phyloP scores from a whole-genome alignment of 1,140 invertebrate species.

The Lethrus apterus region DNA sequence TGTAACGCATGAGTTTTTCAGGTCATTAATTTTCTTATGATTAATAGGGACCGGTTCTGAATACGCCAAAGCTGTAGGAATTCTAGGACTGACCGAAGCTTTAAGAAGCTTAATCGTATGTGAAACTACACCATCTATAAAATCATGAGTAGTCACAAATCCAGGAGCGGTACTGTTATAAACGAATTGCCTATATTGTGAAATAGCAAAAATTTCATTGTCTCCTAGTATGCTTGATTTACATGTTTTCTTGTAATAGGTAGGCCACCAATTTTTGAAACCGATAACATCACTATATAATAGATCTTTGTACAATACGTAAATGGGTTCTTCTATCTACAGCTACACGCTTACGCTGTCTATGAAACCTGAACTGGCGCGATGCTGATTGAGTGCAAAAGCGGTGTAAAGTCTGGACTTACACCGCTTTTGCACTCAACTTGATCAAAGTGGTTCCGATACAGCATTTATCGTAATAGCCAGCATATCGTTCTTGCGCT shows the following conservation, averaged over 20 bases:
- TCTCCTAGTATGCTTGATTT: background rate
- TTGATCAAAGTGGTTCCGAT: too few species aligned
- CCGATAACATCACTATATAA: slow-evolving; percentile 21
- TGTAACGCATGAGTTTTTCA: slow-evolving; percentile 14
- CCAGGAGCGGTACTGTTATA: slow-evolving; percentile 16
- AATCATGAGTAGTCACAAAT: slow-evolving; percentile 13
- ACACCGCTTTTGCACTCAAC: too few species aligned
- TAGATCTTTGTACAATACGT: slow-evolving; percentile 22
- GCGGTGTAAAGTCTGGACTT: too few species aligned
- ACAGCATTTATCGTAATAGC: too few species aligned
- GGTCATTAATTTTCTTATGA: slow-evolving; percentile 16
- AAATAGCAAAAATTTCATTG: slow-evolving; percentile 16
- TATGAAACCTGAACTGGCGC: too few species aligned
- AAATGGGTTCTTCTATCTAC: slow-evolving; percentile 23
- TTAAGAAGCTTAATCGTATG: slow-evolving; percentile 17
- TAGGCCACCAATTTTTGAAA: slow-evolving; percentile 23
- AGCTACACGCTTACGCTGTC: too few species aligned
- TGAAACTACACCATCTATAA: slow-evolving; percentile 14
- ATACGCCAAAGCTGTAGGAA: slow-evolving; percentile 11
- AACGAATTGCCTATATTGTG: slow-evolving; percentile 16
- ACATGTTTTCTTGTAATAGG: slow-evolving; percentile 18
- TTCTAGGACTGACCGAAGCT: background rate
- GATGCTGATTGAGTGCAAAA: too few species aligned
- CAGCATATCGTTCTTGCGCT: too few species aligned
- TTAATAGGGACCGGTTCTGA: slow-evolving; percentile 14